These are phyloP conservation scores for Athetis lepigone DNA, from an alignment of 2,888 invertebrate species.

Conservation along the genomic window DNA sequence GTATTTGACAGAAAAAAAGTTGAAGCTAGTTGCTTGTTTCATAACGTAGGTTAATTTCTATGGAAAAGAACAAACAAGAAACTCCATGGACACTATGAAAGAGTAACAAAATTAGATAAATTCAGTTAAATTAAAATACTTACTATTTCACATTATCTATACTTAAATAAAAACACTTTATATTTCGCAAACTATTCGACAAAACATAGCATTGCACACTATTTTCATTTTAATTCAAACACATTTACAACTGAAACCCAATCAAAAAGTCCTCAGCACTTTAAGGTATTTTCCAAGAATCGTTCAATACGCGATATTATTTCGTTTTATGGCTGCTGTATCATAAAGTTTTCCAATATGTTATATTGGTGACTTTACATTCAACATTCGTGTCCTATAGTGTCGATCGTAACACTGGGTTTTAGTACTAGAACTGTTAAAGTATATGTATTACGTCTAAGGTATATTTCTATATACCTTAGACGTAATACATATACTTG, in stretches of 20 bases:
- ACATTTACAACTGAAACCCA: conserved; percentile 11
- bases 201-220: too few species aligned
- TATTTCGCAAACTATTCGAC: too few species aligned
- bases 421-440: conserved; percentile 49
- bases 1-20: too few species aligned
- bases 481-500: conserved; percentile 16
- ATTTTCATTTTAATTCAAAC: background rate
- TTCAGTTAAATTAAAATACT: background rate
- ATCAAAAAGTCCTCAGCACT: conserved; percentile 18
- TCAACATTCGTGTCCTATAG: conserved; percentile 17
- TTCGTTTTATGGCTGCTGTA: conserved; percentile 48
- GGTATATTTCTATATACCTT: background rate
- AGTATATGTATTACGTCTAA: conserved; percentile 17
- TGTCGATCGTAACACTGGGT: conserved; percentile 47
- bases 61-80: too few species aligned
- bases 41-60: too few species aligned
- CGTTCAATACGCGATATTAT: conserved; percentile 40
- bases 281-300: conserved; percentile 31
- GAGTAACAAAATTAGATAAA: too few species aligned
- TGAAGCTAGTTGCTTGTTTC: too few species aligned
- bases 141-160: background rate
- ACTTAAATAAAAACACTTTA: background rate
- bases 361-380: conserved; percentile 51
- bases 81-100: too few species aligned
- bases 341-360: conserved; percentile 56